Conservation (phyloP, 2,888 invertebrate species). For the Deilephila porcellus region DNA sequence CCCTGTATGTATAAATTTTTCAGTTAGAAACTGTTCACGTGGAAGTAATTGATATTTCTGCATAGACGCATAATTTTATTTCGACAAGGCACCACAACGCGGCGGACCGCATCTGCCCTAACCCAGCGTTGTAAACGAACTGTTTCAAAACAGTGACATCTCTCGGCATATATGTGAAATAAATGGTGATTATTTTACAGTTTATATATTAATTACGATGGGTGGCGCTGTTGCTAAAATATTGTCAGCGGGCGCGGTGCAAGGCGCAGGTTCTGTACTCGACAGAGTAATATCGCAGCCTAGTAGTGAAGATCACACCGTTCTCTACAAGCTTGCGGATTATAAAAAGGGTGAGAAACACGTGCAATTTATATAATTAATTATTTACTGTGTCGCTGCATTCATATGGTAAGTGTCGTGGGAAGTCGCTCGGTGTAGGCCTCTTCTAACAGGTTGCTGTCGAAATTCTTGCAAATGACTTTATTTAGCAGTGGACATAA, state of each 20-base stretch:
- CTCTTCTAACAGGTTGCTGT: neutral
- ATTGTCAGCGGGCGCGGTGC: constrained; percentile 78
- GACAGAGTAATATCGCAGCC: constrained; percentile 96
- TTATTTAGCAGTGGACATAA: too few relatives aligned
- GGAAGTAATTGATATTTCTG: too few relatives aligned
- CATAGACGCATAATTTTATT: too few relatives aligned
- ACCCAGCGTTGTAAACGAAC: too few relatives aligned
- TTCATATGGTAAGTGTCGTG: neutral
- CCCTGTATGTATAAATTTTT: too few relatives aligned
- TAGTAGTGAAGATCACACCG: constrained; percentile 93
- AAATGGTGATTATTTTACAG: neutral
- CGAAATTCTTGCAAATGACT: too few relatives aligned
- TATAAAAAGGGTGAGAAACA: constrained; percentile 90
- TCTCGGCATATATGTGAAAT: neutral
- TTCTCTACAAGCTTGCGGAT: constrained; percentile 94
- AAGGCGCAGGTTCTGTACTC: constrained; percentile 90
- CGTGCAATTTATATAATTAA: too few relatives aligned
- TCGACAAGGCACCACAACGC: too few relatives aligned
- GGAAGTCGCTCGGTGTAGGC: constrained; percentile 36
- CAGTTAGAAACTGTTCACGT: too few relatives aligned
- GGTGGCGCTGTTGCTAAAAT: constrained; percentile 73
- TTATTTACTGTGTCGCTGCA: too few relatives aligned
- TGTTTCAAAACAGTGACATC: neutral
- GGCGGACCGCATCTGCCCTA: too few relatives aligned
- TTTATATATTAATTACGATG: constrained; percentile 50